Base-by-base conservation (phyloP, 2,888 invertebrate genomes). In the Epinotia nisella region DNA sequence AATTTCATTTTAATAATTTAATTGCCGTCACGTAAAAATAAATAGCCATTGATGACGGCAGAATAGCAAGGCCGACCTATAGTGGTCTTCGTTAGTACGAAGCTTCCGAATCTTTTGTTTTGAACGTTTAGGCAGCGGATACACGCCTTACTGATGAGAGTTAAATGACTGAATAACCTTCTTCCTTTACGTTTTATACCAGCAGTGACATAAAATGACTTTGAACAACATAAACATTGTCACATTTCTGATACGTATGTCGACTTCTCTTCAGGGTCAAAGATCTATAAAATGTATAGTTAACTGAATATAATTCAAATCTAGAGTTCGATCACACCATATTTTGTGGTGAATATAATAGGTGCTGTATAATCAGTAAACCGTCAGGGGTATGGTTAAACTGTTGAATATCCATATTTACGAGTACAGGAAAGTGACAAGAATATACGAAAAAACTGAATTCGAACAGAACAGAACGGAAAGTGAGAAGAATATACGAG, bases 121-220 rank as follows among this genome's bases (percentile, higher is more conserved):
- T 80, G 82, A 80, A 79, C 81, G 82, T 83, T 85, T 88, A 84
- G 83, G 78, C 82, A 83, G 80, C 92, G 93, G 93, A 93, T 91
- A 88, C 85, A 93, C 91, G 93, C 85, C 82, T 88, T 88, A 91
- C 90, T 91, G 88, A 87, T 87, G 88, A 85, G 85, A 85, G 85
- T 85, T 92, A 92, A 92, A 91, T 86, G 85, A 83, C 85, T 87
- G 86, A 84, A 87, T 91, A 87, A 87, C 83, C 87, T 76, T 90
- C 86, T 86, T 90, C 86, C 87, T 87, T 80, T 81, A 77, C n/a
- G 21, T 3, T 65, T 13, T 61, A 21, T 62, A 41, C 39, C 56
- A 62, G 21, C 68, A 58, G 29, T 10, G 19, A 19, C 55, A 5
- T 39, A 53, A 53, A 66, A 68, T 62, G 49, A 66, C 55, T 61